Evolutionary conservation across 1,140 invertebrate genomes (phyloP), one percentile per base, ranked within the genome.

Genomic region (Battus philenor): DNA sequence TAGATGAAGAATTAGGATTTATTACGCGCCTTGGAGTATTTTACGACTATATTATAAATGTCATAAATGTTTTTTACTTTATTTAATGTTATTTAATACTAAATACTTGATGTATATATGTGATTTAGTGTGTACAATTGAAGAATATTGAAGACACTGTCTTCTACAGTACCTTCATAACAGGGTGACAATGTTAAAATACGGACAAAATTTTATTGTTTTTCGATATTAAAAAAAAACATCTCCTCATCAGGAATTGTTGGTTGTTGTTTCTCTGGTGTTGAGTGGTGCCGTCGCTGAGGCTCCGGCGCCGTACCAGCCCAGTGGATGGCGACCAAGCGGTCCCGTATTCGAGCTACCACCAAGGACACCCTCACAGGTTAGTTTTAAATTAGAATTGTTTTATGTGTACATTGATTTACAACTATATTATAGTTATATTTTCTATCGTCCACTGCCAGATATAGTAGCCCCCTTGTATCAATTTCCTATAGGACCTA

Each of bases 311-410:
- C 87, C 88, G 2, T 90, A 90, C 44, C 34, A 76, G 0, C 58
- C 89, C 0, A 88, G 88, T 12, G 87, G 87, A 1, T 90, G 88
- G 88, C 87, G 63, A 54, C 89, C 89, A 1, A 68, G 73, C 1
- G 89, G 89, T 26, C 87, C 88, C 0, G 67, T 87, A 0, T 90
- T 90, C 43, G 83, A 89, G 12, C 52, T 89, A 0, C 89, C 88
- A 7, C 68, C 87, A 34, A 84, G 68, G 54, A 63, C 66, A 26
- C 67, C 75, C 13, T 31, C 44, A 48, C 55, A 55, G 48, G 47
- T 54, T 27, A n/a, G n/a, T n/a, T n/a, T n/a, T n/a, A n/a, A n/a
- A n/a, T n/a, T n/a, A n/a, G n/a, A n/a, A n/a, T 38, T 16, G n/a
- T n/a, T 26, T 30, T 32, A 10, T 12, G 1, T 20, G 12, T 50